These are phyloP conservation scores for Whitmania pigra DNA, from an alignment of 1,140 invertebrate species.

Conservation along the genomic window DNA sequence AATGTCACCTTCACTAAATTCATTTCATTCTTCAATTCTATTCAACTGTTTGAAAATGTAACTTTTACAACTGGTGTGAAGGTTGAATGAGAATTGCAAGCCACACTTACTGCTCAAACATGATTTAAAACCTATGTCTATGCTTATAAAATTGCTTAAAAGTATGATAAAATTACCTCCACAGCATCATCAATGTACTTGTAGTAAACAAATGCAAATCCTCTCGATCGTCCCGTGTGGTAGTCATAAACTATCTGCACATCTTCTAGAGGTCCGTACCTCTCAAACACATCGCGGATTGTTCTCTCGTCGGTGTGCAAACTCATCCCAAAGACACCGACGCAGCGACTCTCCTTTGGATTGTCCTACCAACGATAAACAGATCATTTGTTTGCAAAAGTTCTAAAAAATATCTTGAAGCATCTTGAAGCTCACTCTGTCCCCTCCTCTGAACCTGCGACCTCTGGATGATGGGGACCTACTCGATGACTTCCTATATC, in stretches of 20 bases:
- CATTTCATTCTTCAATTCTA: conserved; percentile 14
- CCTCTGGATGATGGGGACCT: conserved; percentile 1
- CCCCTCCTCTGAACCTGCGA: background rate
- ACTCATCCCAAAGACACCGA: conserved; percentile 87
- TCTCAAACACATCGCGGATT: conserved; percentile 80
- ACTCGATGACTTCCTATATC: background rate
- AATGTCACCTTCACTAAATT: background rate
- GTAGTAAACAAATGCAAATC: conserved; percentile 95
- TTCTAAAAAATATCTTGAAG: background rate
- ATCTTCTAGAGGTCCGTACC: conserved; percentile 79
- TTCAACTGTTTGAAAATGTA: conserved; percentile 1
- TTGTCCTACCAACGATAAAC: conserved; percentile 51
- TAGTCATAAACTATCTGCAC: conserved; percentile 51
- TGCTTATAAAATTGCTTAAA: background rate
- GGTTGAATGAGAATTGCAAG: conserved; percentile 1
- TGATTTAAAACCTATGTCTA: background rate
- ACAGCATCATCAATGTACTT: conserved; percentile 75
- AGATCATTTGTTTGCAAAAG: background rate
- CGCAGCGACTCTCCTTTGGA: conserved; percentile 70
- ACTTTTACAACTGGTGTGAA: background rate
- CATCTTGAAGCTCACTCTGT: conserved; percentile 6
- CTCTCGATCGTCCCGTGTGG: conserved; percentile 76
- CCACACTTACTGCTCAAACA: background rate
- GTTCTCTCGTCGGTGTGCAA: conserved; percentile 82
- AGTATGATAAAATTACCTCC: conserved; percentile 41